Evolutionary conservation across 2,113 vertebrate species (phyloP).

Genomic region (Mirza zaza): DNA sequence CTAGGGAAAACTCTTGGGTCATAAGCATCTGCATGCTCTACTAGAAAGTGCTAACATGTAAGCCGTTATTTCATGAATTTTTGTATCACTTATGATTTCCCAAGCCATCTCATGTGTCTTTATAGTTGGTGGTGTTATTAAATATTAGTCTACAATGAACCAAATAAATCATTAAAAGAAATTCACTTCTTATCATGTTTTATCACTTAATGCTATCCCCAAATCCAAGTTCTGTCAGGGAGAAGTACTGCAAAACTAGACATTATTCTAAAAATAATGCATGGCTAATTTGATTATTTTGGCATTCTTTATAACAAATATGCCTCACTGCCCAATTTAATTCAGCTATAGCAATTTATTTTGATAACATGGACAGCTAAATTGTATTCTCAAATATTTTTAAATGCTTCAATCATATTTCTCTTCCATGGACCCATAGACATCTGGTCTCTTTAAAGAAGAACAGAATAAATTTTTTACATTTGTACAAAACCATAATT

Average conservation of each 20-base stretch:
- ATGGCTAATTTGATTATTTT: slow-evolving; percentile 39
- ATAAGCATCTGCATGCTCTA: not conserved
- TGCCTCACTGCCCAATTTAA: not conserved
- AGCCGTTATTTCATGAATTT: not conserved
- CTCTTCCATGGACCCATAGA: not conserved
- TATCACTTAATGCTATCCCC: not conserved
- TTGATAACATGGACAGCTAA: not conserved
- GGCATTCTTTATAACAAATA: slow-evolving; percentile 47
- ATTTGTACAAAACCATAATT: not conserved
- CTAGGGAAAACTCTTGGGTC: not conserved
- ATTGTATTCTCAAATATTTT: not conserved
- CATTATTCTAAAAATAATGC: slow-evolving; percentile 45
- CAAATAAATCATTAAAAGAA: slow-evolving; percentile 20
- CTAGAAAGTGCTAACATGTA: not conserved
- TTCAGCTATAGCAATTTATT: slow-evolving; percentile 15
- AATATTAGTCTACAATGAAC: not conserved
- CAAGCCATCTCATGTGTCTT: not conserved
- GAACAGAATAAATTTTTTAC: not conserved
- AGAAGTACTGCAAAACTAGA: slow-evolving; percentile 45
- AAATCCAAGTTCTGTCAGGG: slow-evolving; percentile 21
- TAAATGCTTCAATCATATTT: not conserved
- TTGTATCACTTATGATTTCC: not conserved
- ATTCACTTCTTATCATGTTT: not conserved
- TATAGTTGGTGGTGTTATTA: not conserved
- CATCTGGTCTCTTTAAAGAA: not conserved